phyloP scores from a whole-genome alignment of 2,797 vertebrate species.

The Chaunax sp. region DNA sequence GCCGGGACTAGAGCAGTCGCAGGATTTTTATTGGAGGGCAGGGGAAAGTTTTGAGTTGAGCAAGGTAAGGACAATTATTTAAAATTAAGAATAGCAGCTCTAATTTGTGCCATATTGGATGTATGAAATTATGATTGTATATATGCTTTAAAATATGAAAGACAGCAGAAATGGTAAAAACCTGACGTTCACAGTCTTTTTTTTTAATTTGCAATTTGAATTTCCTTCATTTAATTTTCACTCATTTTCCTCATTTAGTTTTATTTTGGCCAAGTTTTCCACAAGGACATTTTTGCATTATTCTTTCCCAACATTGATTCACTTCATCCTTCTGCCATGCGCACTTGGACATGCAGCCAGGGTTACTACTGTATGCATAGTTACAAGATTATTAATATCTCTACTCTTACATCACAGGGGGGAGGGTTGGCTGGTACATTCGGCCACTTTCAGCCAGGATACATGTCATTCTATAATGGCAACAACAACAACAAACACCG shows the following conservation, averaged over 20 bases:
- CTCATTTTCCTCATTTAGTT: neutral
- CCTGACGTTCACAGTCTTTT: neutral
- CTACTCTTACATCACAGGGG: constrained; percentile 74
- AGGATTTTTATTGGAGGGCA: constrained; percentile 47
- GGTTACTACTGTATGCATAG: constrained; percentile 74
- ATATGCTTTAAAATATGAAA: neutral
- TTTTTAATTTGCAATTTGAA: neutral
- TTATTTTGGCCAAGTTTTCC: neutral
- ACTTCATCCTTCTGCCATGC: constrained; percentile 14
- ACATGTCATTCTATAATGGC: constrained; percentile 56
- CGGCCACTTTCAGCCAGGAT: constrained; percentile 54
- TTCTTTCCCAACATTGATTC: too few species aligned
- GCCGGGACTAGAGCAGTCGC: constrained; percentile 27
- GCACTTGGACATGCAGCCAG: constrained; percentile 20
- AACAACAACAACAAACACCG: constrained; percentile 40
- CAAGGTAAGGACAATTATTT: constrained; percentile 61
- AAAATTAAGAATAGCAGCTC: neutral
- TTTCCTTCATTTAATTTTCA: neutral
- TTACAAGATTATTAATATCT: constrained; percentile 84
- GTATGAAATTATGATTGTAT: neutral
- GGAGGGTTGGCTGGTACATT: constrained; percentile 64
- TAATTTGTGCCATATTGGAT: neutral
- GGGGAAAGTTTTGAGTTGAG: constrained; percentile 3
- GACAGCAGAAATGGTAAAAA: neutral
- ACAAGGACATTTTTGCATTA: too few species aligned